Evolutionary conservation across 2,797 vertebrate species (phyloP).

Genomic region (Phyllotis vaccarum): DNA sequence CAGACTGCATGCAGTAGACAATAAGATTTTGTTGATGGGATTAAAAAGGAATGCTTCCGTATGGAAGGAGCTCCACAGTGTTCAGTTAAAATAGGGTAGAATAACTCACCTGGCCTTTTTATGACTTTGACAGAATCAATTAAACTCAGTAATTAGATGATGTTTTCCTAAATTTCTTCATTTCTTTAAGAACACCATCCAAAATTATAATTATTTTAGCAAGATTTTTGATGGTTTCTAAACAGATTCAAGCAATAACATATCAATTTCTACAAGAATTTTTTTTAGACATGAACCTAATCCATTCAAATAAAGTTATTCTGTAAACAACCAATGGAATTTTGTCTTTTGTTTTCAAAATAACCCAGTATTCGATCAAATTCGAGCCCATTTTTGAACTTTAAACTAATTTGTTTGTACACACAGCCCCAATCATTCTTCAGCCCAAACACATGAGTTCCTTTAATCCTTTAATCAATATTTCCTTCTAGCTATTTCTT

Average conservation of each 20-base stretch:
- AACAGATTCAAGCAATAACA: background rate
- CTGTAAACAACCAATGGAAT: slow-evolving; percentile 31
- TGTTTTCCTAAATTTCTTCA: slow-evolving; percentile 11
- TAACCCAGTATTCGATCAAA: slow-evolving; percentile 3
- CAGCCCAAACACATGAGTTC: background rate
- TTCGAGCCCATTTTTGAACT: background rate
- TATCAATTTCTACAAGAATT: background rate
- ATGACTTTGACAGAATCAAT: slow-evolving; percentile 17
- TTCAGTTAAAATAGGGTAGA: background rate
- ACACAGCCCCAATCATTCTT: slow-evolving; percentile 30
- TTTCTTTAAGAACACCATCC: background rate
- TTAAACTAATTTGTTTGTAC: slow-evolving; percentile 54
- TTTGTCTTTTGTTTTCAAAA: slow-evolving; percentile 62
- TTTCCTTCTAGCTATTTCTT: slow-evolving; percentile 49
- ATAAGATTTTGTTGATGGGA: background rate
- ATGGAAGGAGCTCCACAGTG: background rate
- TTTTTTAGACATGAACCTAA: background rate
- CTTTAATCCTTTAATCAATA: slow-evolving; percentile 63
- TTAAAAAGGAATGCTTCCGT: background rate
- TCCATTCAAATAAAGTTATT: slow-evolving; percentile 56
- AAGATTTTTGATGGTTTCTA: slow-evolving; percentile 9
- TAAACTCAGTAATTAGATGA: background rate
- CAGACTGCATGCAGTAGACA: background rate
- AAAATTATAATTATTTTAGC: slow-evolving; percentile 28
- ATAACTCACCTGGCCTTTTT: background rate